Base-by-base conservation (phyloP, 2,888 invertebrate genomes). In the Oegoconia quadripuncta region DNA sequence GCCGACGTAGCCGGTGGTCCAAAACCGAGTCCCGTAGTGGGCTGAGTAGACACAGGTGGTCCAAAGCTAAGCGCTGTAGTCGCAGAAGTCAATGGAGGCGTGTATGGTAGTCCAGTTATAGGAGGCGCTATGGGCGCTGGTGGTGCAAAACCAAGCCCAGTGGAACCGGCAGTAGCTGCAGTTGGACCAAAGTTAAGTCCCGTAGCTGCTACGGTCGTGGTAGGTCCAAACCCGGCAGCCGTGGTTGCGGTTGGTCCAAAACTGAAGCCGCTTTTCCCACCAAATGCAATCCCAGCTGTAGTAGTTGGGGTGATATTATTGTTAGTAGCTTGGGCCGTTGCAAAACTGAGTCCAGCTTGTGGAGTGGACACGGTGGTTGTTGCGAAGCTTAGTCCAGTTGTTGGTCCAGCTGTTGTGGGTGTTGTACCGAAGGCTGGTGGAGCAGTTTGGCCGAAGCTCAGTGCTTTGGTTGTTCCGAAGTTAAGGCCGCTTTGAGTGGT, bases 301-400 rank as follows among this genome's bases (percentile, higher is more conserved):
- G 33, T 29, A 18, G 37, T 26, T 2, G 27, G 22, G 2, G n/a
- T n/a, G n/a, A n/a, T n/a, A n/a, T n/a, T n/a, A n/a, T n/a, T n/a
- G n/a, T n/a, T n/a, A n/a, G n/a, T n/a, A n/a, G n/a, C n/a, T n/a
- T n/a, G n/a, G n/a, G 29, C n/a, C 4, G 34, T 28, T 6, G 31
- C 35, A n/a, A 40, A 35, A 25, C 15, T 34, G 3, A 34, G 27
- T 12, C 27, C 27, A 7, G 37, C 8, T 14, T 12, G n/a, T 11
- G 30, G 37, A 3, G 29, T 23, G 5, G 33, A 23, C 2, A 7
- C 30, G 2, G 18, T 4, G 1, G 31, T 30, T 22, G 37, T 17
- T 18, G 57, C 57, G 33, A 67, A 57, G 27, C 42, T 50, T 5
- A 60, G 50, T 0, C 47, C 44, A 0, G 55, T 9, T 18, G 48